phyloP scores from a whole-genome alignment of 1,140 invertebrate genomes.

The Dreissena polymorpha region DNA sequence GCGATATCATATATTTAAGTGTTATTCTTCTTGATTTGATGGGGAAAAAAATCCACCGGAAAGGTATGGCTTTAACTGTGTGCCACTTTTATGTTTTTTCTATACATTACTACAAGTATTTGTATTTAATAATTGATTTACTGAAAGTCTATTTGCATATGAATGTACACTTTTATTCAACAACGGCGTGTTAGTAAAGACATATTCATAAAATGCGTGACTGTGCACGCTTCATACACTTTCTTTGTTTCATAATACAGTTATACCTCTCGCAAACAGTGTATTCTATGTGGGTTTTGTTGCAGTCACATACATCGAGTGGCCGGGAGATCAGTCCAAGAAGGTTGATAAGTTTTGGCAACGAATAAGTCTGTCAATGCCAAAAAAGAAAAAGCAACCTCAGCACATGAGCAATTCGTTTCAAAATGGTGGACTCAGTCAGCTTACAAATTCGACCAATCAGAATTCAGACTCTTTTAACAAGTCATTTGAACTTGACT shows the following conservation, averaged over 20 bases:
- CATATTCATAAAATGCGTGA: background rate
- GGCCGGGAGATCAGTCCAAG: slow-evolving; percentile 51
- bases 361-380: slow-evolving; percentile 63
- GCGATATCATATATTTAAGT: too few species aligned
- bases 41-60: too few species aligned
- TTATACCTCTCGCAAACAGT: background rate
- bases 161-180: background rate
- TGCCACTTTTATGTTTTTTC: too few species aligned
- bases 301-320: slow-evolving; percentile 68
- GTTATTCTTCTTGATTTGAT: too few species aligned
- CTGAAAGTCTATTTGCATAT: too few species aligned
- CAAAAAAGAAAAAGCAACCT: slow-evolving; percentile 57
- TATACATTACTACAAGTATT: too few species aligned
- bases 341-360: slow-evolving; percentile 68
- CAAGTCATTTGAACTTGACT: background rate
- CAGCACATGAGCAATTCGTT: background rate
- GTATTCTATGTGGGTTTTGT: background rate
- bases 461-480: background rate
- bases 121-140: too few species aligned
- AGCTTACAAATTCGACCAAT: background rate
- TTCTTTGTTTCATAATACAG: background rate
- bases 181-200: background rate
- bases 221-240: background rate
- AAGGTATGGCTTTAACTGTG: too few species aligned
- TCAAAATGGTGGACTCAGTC: background rate